Conservation (phyloP, 2,888 invertebrate species). For the Sinhomidia bicolor region DNA sequence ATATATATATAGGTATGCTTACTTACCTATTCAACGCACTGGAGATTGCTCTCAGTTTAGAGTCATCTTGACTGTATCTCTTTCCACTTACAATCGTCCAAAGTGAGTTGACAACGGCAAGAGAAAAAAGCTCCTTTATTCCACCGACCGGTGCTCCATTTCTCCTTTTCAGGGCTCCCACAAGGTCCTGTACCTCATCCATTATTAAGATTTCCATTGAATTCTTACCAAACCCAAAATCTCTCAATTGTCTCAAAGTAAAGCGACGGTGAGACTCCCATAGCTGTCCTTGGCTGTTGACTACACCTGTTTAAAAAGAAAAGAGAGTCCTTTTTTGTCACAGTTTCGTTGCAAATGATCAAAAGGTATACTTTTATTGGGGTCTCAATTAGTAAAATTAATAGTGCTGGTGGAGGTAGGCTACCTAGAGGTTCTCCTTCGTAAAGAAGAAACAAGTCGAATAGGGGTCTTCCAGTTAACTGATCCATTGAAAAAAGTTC, state of each 20-base stretch:
- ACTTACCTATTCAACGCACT: neutral
- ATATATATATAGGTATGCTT: too few species aligned
- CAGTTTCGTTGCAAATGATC: too few species aligned
- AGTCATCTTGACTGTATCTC: constrained; percentile 54
- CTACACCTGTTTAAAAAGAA: constrained; percentile 56
- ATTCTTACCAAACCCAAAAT: constrained; percentile 61
- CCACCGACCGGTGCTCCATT: neutral
- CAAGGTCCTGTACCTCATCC: constrained; percentile 53
- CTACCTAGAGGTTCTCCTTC: constrained; percentile 48
- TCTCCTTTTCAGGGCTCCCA: constrained; percentile 18
- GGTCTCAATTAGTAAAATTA: too few species aligned
- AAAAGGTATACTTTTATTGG: too few species aligned
- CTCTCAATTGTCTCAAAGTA: constrained; percentile 46
- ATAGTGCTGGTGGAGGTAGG: too few species aligned
- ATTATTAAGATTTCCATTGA: constrained; percentile 64
- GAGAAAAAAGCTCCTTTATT: constrained; percentile 40
- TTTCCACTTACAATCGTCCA: constrained; percentile 56
- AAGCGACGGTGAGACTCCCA: constrained; percentile 55
- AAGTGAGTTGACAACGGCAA: constrained; percentile 58
- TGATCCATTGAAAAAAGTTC: constrained; percentile 55
- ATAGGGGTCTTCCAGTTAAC: constrained; percentile 36
- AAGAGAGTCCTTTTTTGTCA: too few species aligned
- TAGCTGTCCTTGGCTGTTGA: constrained; percentile 43
- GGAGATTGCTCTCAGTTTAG: constrained; percentile 51
- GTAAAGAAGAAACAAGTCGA: constrained; percentile 32